These are phyloP conservation scores for Crenichthys baileyi DNA, from an alignment of 2,797 vertebrate genomes.

Conservation along the genomic window DNA sequence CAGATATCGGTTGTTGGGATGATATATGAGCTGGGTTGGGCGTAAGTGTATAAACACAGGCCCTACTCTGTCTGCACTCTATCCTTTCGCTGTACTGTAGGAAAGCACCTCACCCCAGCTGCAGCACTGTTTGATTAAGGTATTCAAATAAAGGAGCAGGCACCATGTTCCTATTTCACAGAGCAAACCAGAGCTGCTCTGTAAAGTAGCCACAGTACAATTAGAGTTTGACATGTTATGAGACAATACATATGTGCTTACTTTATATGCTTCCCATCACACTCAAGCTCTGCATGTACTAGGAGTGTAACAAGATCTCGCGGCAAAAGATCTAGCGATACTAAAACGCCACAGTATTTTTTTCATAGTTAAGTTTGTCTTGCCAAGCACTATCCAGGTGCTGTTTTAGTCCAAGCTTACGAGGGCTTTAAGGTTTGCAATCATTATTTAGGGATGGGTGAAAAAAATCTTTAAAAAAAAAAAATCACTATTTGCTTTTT, in stretches of 20 bases:
- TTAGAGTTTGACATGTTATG: conserved; percentile 39
- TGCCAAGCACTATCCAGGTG: neutral
- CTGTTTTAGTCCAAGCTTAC: neutral
- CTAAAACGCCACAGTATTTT: neutral
- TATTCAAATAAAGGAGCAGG: conserved; percentile 79
- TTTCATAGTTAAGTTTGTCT: neutral
- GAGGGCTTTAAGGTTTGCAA: neutral
- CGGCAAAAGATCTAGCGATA: neutral
- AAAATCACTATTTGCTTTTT: neutral
- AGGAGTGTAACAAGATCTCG: conserved; percentile 7
- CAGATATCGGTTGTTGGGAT: conserved; percentile 79
- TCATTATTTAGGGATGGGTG: neutral
- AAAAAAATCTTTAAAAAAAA: neutral
- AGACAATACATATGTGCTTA: conserved; percentile 25
- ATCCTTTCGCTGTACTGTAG: conserved; percentile 55
- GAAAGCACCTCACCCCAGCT: conserved; percentile 48
- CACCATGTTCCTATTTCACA: conserved; percentile 70
- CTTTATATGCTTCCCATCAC: conserved; percentile 22
- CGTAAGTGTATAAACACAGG: conserved; percentile 74
- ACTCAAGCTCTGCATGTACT: conserved; percentile 21
- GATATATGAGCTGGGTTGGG: conserved; percentile 81
- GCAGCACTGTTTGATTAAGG: conserved; percentile 78
- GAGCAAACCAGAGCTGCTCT: conserved; percentile 56
- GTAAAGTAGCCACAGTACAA: conserved; percentile 43
- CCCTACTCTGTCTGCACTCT: conserved; percentile 52